Evolutionary conservation across 2,888 invertebrate genomes (phyloP), one percentile per base, ranked within the genome.

Genomic region (Dorcus hopei): DNA sequence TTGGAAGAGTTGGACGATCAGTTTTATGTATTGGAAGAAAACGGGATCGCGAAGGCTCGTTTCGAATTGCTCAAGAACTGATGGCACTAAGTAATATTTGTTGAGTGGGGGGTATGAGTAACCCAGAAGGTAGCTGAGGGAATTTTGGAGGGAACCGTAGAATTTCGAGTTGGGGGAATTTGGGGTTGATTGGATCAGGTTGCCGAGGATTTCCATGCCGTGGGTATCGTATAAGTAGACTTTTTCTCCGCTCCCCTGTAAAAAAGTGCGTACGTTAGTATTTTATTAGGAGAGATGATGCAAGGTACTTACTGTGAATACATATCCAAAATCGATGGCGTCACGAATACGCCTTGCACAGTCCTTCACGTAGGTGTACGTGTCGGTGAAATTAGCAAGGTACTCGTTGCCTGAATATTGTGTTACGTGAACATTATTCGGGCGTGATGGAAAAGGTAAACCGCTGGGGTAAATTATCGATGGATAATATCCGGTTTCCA

Each of bases 11-110:
- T 82, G 75, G 49, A 82, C 70, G 61, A 88, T 79, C 58, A 84
- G 84, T 75, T 87, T 85, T 72, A 86, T 86, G 59, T 89, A 77
- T 64, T 84, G 83, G 75, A 87, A 91, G 82, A 88, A 89, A 48
- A 87, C 81, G 19, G 90, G 90, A 72, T 91, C 90, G 63, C 89
- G 86, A 64, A 88, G 77, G 67, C 85, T 83, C 4, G 89, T 87
- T 70, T 84, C 83, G 70, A 83, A 85, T 63, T 81, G 80, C 68
- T 88, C 85, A 63, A 88, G 76, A 2, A 85, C 80, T 8, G 85
- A 80, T n/a, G 88, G 85, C 6, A 80, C 73, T 2, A 82, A 77
- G 63, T 83, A 82, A 70, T 83, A 80, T 11, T 81, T 79, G 68
- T 63, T 74, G 70, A 74, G 51, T 23, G 77, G 73, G 3, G 71